Evolutionary conservation across 1,140 invertebrate genomes (phyloP), one percentile per base, ranked within the genome.

Genomic region (Charaxes varanes): DNA sequence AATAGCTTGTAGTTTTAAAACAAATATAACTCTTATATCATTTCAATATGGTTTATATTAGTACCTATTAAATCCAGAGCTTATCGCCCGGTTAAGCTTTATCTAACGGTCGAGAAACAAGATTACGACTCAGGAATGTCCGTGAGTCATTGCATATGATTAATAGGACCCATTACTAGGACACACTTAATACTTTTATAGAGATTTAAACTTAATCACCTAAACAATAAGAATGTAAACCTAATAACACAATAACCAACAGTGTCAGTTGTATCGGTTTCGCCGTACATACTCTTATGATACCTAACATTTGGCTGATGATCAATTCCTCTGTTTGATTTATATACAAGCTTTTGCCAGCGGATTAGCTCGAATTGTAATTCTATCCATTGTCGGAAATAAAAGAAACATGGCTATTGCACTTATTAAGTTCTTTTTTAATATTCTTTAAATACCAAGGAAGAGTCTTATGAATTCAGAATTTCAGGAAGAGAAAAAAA

Each of bases 61-160:
- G 3, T 10, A 26, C 4, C 13, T n/a, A 26, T 17, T 17, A 31
- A 14, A 31, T 31, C 28, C 28, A 18, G 6, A 10, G 7, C 16
- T 31, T 19, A 13, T 30, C 40, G 14, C 22, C 24, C 17, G 26
- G n/a, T n/a, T 40, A 14, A 18, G 33, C 38, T 31, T 47, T 43
- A 55, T 40, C 40, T 55, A 50, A 49, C 43, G 38, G 52, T 54
- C 35, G 33, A 27, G 24, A 22, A 44, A 50, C 40, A 44, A 41
- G 43, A 48, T 44, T 45, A 43, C 33, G 28, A 19, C 26, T 33
- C 38, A 57, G 50, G 50, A 57, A 61, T 57, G 32, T 53, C 22
- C 11, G 27, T 58, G 58, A 62, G 36, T 62, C 58, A 62, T 49
- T 58, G 32, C 26, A 35, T 38, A 58, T 58, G 54, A 62, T 58